Conservation (phyloP, 2,797 vertebrate species). For the Cyprinodon diabolis region DNA sequence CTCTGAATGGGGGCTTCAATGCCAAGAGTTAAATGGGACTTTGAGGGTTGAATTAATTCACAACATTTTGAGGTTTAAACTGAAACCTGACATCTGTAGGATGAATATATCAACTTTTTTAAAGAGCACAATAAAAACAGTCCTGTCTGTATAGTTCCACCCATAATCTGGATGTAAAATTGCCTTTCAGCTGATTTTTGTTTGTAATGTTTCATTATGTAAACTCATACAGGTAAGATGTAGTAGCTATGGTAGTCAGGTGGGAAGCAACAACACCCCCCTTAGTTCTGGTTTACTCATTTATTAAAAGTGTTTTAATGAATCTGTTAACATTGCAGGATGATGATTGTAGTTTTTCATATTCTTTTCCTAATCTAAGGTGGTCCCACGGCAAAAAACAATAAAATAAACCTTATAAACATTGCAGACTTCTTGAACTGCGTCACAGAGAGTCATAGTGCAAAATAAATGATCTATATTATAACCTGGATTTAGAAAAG, state of each 20-base stretch:
- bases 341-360: not conserved
- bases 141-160: constrained; percentile 1
- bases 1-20: constrained; percentile 34
- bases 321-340: not conserved
- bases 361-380: not conserved
- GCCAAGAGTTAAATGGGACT: constrained; percentile 33
- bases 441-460: not conserved
- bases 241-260: not conserved
- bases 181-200: constrained; percentile 12
- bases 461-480: not conserved
- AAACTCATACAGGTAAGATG: not conserved
- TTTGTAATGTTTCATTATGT: not conserved
- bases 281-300: not conserved
- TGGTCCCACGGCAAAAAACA: not conserved
- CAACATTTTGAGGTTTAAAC: constrained; percentile 8
- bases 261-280: not conserved
- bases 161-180: constrained; percentile 8
- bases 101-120: not conserved
- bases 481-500: not conserved
- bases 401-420: not conserved
- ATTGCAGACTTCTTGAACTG: not conserved
- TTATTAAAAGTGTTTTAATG: not conserved
- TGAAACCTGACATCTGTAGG: constrained; percentile 8
- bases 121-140: not conserved
- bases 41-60: constrained; percentile 39